Conservation (phyloP, 2,113 vertebrate species). For the Peromyscus maniculatus region DNA sequence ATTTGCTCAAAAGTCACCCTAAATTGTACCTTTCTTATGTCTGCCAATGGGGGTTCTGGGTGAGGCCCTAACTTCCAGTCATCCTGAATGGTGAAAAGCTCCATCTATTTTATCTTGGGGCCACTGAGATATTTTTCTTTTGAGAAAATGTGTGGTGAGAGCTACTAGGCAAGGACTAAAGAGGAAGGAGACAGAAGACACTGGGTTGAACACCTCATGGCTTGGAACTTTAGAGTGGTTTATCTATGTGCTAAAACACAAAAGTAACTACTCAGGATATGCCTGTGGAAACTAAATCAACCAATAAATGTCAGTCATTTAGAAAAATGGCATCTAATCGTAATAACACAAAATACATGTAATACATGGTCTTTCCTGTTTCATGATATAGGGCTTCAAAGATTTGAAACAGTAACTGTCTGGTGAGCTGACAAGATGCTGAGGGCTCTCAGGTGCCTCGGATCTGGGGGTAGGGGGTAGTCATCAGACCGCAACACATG, state of each 20-base stretch:
- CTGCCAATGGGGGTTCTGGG: neutral
- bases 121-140: neutral
- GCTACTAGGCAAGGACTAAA: neutral
- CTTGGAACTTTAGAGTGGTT: neutral
- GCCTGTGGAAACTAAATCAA: neutral
- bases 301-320: neutral
- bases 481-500: neutral
- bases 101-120: neutral
- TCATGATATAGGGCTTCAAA: neutral
- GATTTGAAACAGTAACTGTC: neutral
- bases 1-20: constrained; percentile 10
- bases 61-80: neutral
- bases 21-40: neutral
- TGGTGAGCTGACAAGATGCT: neutral
- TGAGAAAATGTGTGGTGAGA: neutral
- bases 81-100: neutral
- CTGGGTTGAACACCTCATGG: neutral
- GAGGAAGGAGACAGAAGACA: neutral
- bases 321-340: neutral
- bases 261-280: neutral
- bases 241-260: neutral
- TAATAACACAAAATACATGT: neutral
- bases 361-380: neutral
- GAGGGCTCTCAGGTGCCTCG: neutral
- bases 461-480: neutral